Evolutionary conservation across 2,888 invertebrate species (phyloP).

Genomic region (Helobdella robusta): DNA sequence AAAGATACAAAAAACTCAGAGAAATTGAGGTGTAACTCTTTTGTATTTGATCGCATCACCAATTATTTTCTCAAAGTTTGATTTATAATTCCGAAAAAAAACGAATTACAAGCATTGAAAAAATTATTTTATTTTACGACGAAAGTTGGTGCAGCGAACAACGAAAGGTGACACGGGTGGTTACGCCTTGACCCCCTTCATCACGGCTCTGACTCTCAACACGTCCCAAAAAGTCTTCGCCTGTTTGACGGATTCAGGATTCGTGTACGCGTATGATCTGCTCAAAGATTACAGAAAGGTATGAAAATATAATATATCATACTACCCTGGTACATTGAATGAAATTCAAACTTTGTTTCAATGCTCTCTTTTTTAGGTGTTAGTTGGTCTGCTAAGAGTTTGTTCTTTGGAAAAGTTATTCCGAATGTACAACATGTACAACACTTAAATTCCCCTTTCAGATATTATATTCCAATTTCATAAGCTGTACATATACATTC

Average conservation of each 20-base stretch:
- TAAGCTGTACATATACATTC: no score
- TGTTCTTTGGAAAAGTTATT: no score
- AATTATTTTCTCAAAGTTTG: neutral
- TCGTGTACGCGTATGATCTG: slow-evolving; percentile 18
- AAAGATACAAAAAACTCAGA: slow-evolving; percentile 18
- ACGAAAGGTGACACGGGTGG: slow-evolving; percentile 18
- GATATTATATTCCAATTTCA: no score
- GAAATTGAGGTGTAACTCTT: slow-evolving; percentile 10
- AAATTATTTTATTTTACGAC: no score
- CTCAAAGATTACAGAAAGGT: slow-evolving; percentile 15
- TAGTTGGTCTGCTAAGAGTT: no score
- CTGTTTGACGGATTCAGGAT: slow-evolving; percentile 14
- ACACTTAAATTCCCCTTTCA: no score
- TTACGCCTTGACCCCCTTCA: slow-evolving; percentile 1
- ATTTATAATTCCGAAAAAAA: neutral
- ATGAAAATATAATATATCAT: neutral
- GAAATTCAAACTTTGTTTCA: no score
- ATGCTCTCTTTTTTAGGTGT: no score
- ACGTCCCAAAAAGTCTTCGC: slow-evolving; percentile 11
- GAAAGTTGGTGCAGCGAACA: neutral
- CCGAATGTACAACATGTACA: no score
- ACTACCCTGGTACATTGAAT: no score
- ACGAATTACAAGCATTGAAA: neutral
- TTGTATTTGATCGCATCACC: neutral
- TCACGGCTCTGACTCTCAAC: slow-evolving; percentile 5